Base-by-base conservation (phyloP, 2,888 invertebrate species). In the Podabrus alpinus region DNA sequence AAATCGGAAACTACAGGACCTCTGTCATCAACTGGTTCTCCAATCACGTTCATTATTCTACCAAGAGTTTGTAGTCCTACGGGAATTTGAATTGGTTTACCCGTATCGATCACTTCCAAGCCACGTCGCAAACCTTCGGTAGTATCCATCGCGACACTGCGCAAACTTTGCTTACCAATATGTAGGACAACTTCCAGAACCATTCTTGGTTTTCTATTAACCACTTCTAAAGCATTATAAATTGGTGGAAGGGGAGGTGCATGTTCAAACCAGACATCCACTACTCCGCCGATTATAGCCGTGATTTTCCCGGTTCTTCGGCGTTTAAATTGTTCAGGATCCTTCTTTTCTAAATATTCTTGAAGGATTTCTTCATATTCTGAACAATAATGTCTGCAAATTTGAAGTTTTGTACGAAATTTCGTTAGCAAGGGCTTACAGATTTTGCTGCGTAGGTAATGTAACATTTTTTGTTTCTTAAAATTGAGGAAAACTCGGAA, bases 281-380 rank as follows among this genome's bases (percentile, higher is more conserved):
- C 97, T 79, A 98, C 97, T 83, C 98, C 98, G 88, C 98, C 98
- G 86, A 98, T 98, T 71, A 98, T 97, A 82, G 95, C 97, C 60
- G 97, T 96, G 79, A 98, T 91, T 86, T 89, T 91, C 82, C 95
- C 95, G 11, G 13, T 19, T 19, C 21, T 17, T 83, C 90, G 86
- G 4, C 9, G 16, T 29, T 45, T 21, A 0, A 2, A 45, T 19
- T n/a, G 10, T 15, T 11, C 15, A 0, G 69, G 19, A 13, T 64
- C n/a, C 21, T 64, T 13, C n/a, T 19, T 17, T 64, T 64, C 21
- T 64, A 64, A 1, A 64, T 19, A 64, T 19, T 64, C 62, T 13
- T 17, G 13, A 1, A 64, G 17, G n/a, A 64, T 64, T 64, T 64
- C 62, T 64, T 64, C 15, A 21, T 64, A 64, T 16, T 16, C 16